Percentiles rank a stretch among this genome's conserved stretches.
Evolutionary conservation across 1,140 invertebrate species (phyloP).

Genomic region (Tetranychus cinnabarinus): DNA sequence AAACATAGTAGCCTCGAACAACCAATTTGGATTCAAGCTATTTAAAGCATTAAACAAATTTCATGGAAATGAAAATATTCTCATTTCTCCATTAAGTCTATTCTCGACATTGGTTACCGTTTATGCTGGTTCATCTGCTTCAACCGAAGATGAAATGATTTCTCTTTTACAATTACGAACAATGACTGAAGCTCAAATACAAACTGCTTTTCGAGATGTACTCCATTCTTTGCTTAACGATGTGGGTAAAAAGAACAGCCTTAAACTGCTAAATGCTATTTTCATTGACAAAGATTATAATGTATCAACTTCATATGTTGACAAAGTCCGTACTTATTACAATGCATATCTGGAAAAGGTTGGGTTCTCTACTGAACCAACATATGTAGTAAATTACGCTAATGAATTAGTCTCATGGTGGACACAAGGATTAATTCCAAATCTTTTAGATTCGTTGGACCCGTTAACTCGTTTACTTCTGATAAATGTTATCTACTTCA

Average conservation of each 20-base stretch:
- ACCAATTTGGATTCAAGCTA: not conserved
- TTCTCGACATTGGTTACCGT: not conserved
- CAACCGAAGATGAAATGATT: not conserved
- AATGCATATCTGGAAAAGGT: not conserved
- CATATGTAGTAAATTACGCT: slow-evolving; percentile 13
- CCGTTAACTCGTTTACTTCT: slow-evolving; percentile 33
- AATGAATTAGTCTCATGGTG: slow-evolving; percentile 34
- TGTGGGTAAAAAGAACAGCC: not conserved
- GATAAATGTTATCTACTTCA: slow-evolving; percentile 54
- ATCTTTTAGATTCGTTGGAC: slow-evolving; percentile 28
- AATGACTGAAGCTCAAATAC: not conserved
- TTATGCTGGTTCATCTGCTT: not conserved
- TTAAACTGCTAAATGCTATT: not conserved
- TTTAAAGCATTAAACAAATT: not conserved
- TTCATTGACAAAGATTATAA: not conserved
- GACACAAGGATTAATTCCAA: slow-evolving; percentile 38
- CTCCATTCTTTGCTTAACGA: not conserved
- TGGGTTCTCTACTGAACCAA: not conserved
- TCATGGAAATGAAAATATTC: not conserved
- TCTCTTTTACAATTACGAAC: not conserved
- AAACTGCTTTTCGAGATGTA: not conserved
- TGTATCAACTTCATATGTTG: not conserved
- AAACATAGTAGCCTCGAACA: not conserved
- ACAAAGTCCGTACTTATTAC: not conserved
- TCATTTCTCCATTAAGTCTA: not conserved